These are phyloP conservation scores for Ariolimax columbianus DNA, from an alignment of 2,888 invertebrate genomes.

Conservation along the genomic window DNA sequence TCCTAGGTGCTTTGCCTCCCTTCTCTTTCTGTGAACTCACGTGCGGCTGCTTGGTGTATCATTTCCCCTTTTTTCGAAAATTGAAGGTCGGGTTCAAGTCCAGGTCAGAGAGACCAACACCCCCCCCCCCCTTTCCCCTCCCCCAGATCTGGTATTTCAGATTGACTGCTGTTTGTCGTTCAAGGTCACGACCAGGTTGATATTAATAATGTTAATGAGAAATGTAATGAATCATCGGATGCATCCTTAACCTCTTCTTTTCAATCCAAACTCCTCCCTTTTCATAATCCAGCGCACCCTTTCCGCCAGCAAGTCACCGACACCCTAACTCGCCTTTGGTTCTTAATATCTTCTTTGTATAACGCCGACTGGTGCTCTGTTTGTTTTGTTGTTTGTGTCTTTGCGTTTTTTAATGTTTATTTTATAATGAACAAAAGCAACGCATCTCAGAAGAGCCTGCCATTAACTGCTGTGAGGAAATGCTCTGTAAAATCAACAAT, in stretches of 20 bases:
- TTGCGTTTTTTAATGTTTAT: no score
- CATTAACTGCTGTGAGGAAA: no score
- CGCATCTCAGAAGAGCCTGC: no score
- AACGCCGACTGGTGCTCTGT: no score
- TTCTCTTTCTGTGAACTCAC: background rate
- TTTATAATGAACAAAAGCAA: no score
- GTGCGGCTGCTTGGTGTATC: background rate
- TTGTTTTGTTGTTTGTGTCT: no score
- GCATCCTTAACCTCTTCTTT: background rate
- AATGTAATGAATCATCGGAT: background rate
- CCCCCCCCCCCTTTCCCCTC: no score
- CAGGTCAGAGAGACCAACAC: slow-evolving; percentile 14
- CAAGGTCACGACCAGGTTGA: slow-evolving; percentile 6
- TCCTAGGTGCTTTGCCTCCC: background rate
- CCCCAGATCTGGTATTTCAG: background rate
- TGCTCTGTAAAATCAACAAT: no score
- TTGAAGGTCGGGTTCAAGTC: background rate
- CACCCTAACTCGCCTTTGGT: no score
- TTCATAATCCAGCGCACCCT: no score
- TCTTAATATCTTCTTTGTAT: no score
- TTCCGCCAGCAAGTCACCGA: no score
- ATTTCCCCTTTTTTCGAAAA: background rate
- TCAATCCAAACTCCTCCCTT: background rate
- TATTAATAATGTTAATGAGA: background rate
- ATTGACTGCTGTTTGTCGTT: background rate